phyloP scores from a whole-genome alignment of 2,797 vertebrate species.

The Lepilemur septentrionalis region DNA sequence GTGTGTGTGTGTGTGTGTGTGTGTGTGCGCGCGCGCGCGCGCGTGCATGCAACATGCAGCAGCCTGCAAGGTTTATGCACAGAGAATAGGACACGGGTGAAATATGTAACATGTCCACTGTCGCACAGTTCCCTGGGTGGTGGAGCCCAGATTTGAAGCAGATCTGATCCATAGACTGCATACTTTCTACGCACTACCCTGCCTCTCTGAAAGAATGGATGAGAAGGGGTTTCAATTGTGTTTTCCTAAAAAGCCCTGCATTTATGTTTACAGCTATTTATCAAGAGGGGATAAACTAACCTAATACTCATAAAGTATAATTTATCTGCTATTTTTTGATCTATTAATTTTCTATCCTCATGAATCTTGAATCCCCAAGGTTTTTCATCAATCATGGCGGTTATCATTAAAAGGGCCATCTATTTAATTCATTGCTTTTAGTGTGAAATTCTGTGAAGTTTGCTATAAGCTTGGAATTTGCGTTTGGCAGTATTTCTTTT shows the following conservation, averaged over 20 bases:
- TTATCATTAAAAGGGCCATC: neutral
- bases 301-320: neutral
- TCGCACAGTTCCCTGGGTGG: neutral
- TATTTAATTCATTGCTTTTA: neutral
- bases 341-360: neutral
- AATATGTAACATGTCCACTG: neutral
- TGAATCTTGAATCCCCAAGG: neutral
- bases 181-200: too few species aligned
- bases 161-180: neutral
- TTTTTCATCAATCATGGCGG: neutral
- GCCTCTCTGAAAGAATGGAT: neutral
- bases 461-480: neutral
- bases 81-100: neutral
- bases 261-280: neutral
- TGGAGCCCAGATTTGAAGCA: neutral
- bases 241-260: neutral
- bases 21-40: neutral
- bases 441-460: conserved; percentile 1
- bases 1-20: neutral
- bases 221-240: neutral
- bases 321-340: neutral
- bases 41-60: neutral
- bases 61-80: neutral
- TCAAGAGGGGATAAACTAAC: neutral
- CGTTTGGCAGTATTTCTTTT: neutral